These are phyloP conservation scores for Pollenia griseotomentosa DNA, from an alignment of 2,888 invertebrate genomes.

Conservation along the genomic window DNA sequence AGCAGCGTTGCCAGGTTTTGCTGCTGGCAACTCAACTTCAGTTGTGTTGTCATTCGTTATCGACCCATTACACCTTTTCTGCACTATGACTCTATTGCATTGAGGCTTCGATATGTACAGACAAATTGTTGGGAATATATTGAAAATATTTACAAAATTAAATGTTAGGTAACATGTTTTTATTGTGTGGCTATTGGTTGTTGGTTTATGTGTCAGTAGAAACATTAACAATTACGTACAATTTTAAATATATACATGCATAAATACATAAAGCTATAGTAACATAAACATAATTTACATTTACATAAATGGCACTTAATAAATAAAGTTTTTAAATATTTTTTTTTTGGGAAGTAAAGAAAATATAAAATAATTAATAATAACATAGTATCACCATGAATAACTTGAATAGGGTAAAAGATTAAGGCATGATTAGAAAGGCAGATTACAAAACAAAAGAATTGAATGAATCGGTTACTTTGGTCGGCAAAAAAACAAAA, in stretches of 20 bases:
- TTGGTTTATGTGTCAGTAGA: background rate
- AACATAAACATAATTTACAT: background rate
- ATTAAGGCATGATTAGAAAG: background rate
- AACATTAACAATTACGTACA: slow-evolving; percentile 38
- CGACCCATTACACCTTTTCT: too few relatives aligned
- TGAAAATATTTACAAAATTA: slow-evolving; percentile 57
- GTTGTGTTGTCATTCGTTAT: too few relatives aligned
- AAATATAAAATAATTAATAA: background rate
- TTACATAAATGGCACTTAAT: slow-evolving; percentile 15
- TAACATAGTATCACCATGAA: background rate
- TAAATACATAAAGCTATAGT: background rate
- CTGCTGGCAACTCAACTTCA: too few relatives aligned
- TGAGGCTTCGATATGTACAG: background rate
- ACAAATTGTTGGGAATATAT: background rate
- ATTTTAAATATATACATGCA: background rate
- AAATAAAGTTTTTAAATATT: background rate
- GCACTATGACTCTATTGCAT: background rate
- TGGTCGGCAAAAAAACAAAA: too few relatives aligned
- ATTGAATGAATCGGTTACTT: too few relatives aligned
- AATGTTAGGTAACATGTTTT: slow-evolving; percentile 53
- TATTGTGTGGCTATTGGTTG: background rate
- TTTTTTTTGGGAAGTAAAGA: background rate
- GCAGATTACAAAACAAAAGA: too few relatives aligned
- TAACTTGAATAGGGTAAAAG: background rate
- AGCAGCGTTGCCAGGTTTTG: too few relatives aligned